A percentile compares a stretch with the other conserved stretches of the same genome.
Conservation (phyloP, 2,797 vertebrate species). For the Notamacropus eugenii region DNA sequence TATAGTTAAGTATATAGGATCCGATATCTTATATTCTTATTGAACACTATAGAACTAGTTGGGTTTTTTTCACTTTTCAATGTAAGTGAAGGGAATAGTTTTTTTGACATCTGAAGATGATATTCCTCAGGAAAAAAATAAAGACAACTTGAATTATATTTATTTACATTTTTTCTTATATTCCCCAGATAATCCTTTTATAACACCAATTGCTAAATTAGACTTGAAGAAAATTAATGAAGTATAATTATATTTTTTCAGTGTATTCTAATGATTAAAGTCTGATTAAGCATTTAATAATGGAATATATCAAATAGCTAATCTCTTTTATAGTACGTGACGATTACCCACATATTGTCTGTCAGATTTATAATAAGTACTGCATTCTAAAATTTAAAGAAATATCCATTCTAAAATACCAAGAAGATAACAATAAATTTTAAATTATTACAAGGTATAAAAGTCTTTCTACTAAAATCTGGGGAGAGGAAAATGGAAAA, state of each 20-base stretch:
- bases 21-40: neutral
- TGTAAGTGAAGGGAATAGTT: slow-evolving; percentile 18
- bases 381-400: slow-evolving; percentile 66
- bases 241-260: slow-evolving; percentile 65
- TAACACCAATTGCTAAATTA: slow-evolving; percentile 38
- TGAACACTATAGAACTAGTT: slow-evolving; percentile 4
- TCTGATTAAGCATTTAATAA: slow-evolving; percentile 68
- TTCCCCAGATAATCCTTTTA: slow-evolving; percentile 45
- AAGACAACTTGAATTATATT: slow-evolving; percentile 40
- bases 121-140: neutral
- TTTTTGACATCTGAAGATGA: slow-evolving; percentile 28
- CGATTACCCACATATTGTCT: slow-evolving; percentile 60
- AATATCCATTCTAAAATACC: slow-evolving; percentile 63
- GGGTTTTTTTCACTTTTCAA: neutral
- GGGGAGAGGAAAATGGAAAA: slow-evolving; percentile 60
- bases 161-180: slow-evolving; percentile 29
- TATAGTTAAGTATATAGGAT: neutral
- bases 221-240: slow-evolving; percentile 59
- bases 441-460: slow-evolving; percentile 71
- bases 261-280: slow-evolving; percentile 59
- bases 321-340: slow-evolving; percentile 48
- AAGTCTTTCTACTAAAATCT: slow-evolving; percentile 62
- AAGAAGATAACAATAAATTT: slow-evolving; percentile 66
- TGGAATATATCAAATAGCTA: slow-evolving; percentile 66
- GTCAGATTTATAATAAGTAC: slow-evolving; percentile 70